Evolutionary conservation across 2,888 invertebrate genomes (phyloP).

Genomic region (Nemapogon koenigi): DNA sequence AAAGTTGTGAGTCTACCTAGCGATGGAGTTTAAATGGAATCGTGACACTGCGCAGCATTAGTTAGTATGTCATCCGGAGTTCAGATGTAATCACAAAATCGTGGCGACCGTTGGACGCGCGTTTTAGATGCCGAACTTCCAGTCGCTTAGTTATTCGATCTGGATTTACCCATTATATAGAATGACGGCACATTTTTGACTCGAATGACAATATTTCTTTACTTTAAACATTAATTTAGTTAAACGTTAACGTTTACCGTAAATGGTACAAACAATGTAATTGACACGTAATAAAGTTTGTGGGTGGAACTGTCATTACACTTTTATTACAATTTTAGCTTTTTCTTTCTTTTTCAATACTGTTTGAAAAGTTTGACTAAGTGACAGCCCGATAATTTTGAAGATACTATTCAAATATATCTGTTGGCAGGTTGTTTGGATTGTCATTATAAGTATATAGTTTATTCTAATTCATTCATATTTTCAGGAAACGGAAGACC

Average conservation of each 20-base stretch:
- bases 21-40: background rate
- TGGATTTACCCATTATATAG: slow-evolving; percentile 54
- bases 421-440: no score
- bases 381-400: no score
- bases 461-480: no score
- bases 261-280: slow-evolving; percentile 25
- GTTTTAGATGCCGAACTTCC: slow-evolving; percentile 45
- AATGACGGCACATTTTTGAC: slow-evolving; percentile 53
- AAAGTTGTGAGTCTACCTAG: background rate
- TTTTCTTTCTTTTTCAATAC: no score
- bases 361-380: no score
- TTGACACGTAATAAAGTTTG: no score
- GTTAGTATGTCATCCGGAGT: slow-evolving; percentile 2
- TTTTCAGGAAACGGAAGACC: no score
- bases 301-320: no score
- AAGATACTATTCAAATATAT: no score
- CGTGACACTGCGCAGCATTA: slow-evolving; percentile 4
- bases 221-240: slow-evolving; percentile 45
- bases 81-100: slow-evolving; percentile 8
- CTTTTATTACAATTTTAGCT: no score
- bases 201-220: slow-evolving; percentile 34
- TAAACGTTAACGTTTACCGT: slow-evolving; percentile 49
- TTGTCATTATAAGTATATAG: no score
- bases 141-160: slow-evolving; percentile 22
- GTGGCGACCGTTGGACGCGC: slow-evolving; percentile 51